Conservation (phyloP, 2,113 vertebrate genomes). For the Pelecanus crispus region DNA sequence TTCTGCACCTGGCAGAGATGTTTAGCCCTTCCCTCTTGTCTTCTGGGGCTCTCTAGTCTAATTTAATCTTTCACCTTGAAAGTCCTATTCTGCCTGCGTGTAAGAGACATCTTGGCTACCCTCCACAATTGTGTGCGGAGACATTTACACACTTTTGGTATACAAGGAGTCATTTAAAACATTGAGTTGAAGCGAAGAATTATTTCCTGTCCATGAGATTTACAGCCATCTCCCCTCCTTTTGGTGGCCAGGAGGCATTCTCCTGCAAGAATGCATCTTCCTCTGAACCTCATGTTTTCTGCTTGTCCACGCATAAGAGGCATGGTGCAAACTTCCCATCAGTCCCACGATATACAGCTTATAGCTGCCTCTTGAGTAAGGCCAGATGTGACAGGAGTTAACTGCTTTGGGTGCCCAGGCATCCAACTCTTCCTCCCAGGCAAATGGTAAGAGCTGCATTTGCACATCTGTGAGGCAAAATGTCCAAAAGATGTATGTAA, state of each 20-base stretch:
- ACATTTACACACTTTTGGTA: background rate
- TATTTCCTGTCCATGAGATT: background rate
- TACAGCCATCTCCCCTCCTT: background rate
- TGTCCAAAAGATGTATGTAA: background rate
- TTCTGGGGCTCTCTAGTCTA: background rate
- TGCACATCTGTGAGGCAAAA: background rate
- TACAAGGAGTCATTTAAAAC: background rate
- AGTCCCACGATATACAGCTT: background rate
- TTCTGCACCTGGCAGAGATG: background rate
- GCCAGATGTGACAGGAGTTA: background rate
- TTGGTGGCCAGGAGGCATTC: background rate
- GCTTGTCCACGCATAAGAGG: rapidly evolving
- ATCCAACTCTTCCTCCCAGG: background rate
- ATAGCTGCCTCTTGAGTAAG: background rate
- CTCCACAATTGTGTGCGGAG: background rate
- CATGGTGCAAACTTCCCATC: background rate
- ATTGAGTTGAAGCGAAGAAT: background rate
- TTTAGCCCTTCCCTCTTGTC: background rate
- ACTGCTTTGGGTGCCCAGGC: background rate
- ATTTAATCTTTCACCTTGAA: background rate
- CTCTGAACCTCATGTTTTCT: background rate
- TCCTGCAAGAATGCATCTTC: background rate
- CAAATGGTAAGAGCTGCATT: background rate
- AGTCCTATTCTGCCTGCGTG: background rate
- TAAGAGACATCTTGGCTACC: background rate